Base-by-base conservation (phyloP, 2,113 vertebrate species). In the Hucho hucho region DNA sequence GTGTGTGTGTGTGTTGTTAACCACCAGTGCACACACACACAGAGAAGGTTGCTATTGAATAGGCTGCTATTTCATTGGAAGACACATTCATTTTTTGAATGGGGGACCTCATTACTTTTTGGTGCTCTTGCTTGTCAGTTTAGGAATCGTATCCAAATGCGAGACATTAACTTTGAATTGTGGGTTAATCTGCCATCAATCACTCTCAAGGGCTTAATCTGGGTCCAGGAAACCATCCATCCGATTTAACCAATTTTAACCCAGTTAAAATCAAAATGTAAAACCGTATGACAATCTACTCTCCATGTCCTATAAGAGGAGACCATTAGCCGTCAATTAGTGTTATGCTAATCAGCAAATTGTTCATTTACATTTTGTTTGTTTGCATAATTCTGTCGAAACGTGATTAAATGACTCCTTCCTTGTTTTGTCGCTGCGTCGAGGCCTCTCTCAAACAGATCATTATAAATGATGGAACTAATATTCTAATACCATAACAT, bases 381-480 rank as follows among this genome's bases (percentile, higher is more conserved):
- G 75, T 80, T 75, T 79, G 76, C 76, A 43, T 58, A 20, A 83
- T 79, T 81, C 37, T 43, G 37, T 81, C 70, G 58, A 75, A 49
- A 58, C 81, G 72, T 68, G 74, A 84, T 75, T 75, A 58, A 58
- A 59, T 73, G 72, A 75, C 22, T 77, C 59, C 66, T 12, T 79
- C 77, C 37, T 82, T 73, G 66, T 79, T 79, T 16, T 56, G 16
- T 78, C 63, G 64, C 25, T 25, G 25, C 2, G 12, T 58, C 28
- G 13, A 47, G 37, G 20, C 9, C 16, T 43, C 28, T 18, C 29
- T 37, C 28, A 75, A 86, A 69, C 68, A 1, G 64, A 64, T 88
- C 53, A 75, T 82, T 81, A 81, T 75, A 37, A 79, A 68, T 75
- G 66, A 81, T 56, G 7, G 77, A 74, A 73, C 1, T 49, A 79